Percentiles rank a stretch among this genome's conserved stretches.
These are phyloP conservation scores for Pleuronectes platessa DNA, from an alignment of 2,113 vertebrate genomes.

Conservation along the genomic window DNA sequence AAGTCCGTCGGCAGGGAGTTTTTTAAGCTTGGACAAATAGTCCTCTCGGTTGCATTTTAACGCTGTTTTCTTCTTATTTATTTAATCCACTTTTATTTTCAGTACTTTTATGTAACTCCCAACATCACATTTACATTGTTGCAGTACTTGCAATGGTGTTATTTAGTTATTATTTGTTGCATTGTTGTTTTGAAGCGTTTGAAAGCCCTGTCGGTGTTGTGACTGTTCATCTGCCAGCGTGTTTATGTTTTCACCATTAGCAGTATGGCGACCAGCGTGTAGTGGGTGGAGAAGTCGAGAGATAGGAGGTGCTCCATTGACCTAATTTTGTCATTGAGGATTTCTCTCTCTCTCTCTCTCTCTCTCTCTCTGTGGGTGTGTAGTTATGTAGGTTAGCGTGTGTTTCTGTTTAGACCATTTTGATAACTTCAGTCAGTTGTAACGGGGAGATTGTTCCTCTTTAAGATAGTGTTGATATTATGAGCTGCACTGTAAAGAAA, in stretches of 20 bases:
- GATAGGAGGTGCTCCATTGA: constrained; percentile 74
- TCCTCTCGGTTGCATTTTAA: background rate
- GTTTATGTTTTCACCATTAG: constrained; percentile 66
- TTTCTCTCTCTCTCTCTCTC: constrained; percentile 32
- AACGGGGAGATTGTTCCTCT: background rate
- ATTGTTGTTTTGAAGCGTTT: background rate
- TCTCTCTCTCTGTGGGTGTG: background rate
- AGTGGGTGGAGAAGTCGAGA: background rate
- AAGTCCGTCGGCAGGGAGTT: constrained; percentile 38
- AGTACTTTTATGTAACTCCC: background rate
- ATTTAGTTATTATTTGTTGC: background rate
- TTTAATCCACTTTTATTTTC: background rate
- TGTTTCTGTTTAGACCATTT: background rate
- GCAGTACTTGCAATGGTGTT: background rate
- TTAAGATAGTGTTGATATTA: background rate
- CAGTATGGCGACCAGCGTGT: constrained; percentile 53
- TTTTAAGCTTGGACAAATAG: constrained; percentile 10
- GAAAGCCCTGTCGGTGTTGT: background rate
- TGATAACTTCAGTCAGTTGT: background rate
- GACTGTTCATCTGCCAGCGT: constrained; percentile 7
- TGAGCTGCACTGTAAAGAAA: background rate
- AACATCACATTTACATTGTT: background rate
- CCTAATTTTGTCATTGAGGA: constrained; percentile 83
- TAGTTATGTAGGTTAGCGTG: background rate
- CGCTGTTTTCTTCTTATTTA: background rate